Evolutionary conservation across 2,113 vertebrate species (phyloP).

Genomic region (Gallinago jamesoni): DNA sequence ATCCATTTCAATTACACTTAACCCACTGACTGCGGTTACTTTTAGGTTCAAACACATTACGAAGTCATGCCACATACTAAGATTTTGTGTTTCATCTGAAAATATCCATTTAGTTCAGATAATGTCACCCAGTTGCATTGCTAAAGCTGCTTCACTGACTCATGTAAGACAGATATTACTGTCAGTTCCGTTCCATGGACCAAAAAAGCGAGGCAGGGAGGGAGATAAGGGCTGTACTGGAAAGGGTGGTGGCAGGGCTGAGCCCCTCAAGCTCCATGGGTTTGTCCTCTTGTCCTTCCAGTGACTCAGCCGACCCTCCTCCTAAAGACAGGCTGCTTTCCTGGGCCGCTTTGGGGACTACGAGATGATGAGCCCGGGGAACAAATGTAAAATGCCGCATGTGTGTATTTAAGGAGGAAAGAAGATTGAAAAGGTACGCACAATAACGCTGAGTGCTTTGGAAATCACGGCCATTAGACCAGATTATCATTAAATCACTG

Average conservation of each 20-base stretch:
- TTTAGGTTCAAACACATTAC: not conserved
- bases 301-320: not conserved
- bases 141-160: not conserved
- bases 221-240: not conserved
- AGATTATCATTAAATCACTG: not conserved
- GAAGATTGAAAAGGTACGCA: not conserved
- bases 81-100: not conserved
- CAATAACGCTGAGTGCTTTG: not conserved
- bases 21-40: not conserved
- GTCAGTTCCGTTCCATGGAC: not conserved
- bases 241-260: not conserved
- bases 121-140: not conserved
- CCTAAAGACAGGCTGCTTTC: not conserved
- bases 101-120: not conserved
- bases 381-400: not conserved
- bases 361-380: not conserved
- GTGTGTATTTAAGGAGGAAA: not conserved
- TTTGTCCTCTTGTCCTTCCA: not conserved
- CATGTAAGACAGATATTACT: accelerated
- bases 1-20: not conserved
- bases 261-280: not conserved
- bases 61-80: not conserved
- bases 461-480: constrained; percentile 10
- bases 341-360: not conserved
- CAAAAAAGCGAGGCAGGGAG: not conserved